Percentiles rank a stretch among this genome's conserved stretches.
phyloP scores from a whole-genome alignment of 2,888 invertebrate genomes.

The Nephrocerus scutellatus region DNA sequence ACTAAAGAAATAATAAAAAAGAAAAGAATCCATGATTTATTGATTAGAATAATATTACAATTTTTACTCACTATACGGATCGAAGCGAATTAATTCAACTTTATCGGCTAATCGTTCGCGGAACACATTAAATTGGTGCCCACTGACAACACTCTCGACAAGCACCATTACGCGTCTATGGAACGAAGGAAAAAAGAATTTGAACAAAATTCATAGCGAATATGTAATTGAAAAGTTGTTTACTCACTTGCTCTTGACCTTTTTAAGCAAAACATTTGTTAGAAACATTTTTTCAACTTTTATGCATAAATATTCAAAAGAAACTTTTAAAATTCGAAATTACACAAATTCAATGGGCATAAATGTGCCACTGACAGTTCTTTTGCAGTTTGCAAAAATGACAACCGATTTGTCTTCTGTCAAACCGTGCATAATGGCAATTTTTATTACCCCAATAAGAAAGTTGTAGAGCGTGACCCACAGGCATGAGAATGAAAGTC shows the following conservation, averaged over 20 bases:
- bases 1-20: conserved; percentile 54
- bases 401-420: no score
- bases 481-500: no score
- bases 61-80: conserved; percentile 67
- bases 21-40: conserved; percentile 5
- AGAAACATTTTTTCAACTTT: conserved; percentile 49
- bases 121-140: conserved; percentile 60
- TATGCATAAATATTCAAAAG: conserved; percentile 7
- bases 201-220: not conserved
- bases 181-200: not conserved
- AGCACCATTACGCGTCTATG: conserved; percentile 66
- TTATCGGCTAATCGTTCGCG: conserved; percentile 73
- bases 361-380: no score
- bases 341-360: no score
- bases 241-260: conserved; percentile 70
- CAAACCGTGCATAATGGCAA: no score
- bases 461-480: no score
- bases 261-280: conserved; percentile 63
- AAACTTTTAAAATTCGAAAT: no score
- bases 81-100: conserved; percentile 65
- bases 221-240: not conserved
- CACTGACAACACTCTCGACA: conserved; percentile 71
- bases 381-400: no score
- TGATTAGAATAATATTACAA: not conserved
- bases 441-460: no score